A percentile compares a stretch with the other conserved stretches of the same genome.
phyloP scores from a whole-genome alignment of 2,888 invertebrate species.

The Dryomyza anilis region DNA sequence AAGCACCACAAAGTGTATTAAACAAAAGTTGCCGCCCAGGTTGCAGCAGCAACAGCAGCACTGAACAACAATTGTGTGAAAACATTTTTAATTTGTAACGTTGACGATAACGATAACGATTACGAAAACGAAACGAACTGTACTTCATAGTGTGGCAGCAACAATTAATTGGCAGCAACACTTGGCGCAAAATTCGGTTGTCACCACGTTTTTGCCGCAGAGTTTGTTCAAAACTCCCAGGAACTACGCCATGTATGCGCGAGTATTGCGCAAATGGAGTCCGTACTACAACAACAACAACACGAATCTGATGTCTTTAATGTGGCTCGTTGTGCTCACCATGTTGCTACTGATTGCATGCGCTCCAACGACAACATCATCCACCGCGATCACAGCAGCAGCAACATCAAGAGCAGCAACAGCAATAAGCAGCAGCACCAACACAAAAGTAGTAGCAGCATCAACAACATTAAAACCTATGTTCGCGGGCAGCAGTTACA shows the following conservation, averaged over 20 bases:
- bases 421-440: constrained; percentile 26
- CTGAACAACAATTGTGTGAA: constrained; percentile 12
- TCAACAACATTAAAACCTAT: constrained; percentile 31
- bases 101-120: neutral
- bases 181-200: neutral
- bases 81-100: neutral
- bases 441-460: constrained; percentile 36
- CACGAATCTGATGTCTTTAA: constrained; percentile 61
- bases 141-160: too few relatives aligned
- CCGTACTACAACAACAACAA: too few relatives aligned
- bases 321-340: constrained; percentile 59
- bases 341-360: constrained; percentile 59
- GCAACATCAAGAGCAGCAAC: constrained; percentile 35
- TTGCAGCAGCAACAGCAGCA: constrained; percentile 19
- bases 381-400: constrained; percentile 39
- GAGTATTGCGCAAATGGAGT: constrained; percentile 64
- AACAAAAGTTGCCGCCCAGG: constrained; percentile 18
- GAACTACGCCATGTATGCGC: constrained; percentile 64
- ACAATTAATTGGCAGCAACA: neutral
- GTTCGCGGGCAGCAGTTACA: constrained; percentile 15
- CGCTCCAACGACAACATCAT: constrained; percentile 49
- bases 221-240: constrained; percentile 30
- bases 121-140: neutral
- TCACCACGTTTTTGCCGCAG: neutral
- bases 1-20: neutral